Evolutionary conservation across 2,888 invertebrate species (phyloP).

Genomic region (Protula sp.): DNA sequence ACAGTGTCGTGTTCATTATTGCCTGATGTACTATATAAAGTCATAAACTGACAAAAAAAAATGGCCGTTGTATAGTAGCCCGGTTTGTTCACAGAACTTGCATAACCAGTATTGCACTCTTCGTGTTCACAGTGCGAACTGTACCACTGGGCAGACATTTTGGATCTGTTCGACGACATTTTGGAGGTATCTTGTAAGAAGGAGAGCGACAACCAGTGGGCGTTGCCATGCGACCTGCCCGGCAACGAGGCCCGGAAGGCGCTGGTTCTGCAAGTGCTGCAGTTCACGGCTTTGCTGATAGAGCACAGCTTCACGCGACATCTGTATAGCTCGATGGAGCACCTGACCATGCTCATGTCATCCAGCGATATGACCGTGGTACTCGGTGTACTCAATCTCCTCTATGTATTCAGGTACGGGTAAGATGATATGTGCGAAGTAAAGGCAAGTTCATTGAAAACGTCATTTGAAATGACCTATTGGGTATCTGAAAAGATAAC

Average conservation of each 20-base stretch:
- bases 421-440: too few species aligned
- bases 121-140: slow-evolving; percentile 63
- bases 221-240: slow-evolving; percentile 68
- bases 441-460: too few species aligned
- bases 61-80: too few species aligned
- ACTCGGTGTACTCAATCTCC: slow-evolving; percentile 74
- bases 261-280: slow-evolving; percentile 69
- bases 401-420: slow-evolving; percentile 71
- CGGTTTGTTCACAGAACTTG: too few species aligned
- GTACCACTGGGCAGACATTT: slow-evolving; percentile 78
- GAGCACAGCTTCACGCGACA: slow-evolving; percentile 83
- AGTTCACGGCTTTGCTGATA: slow-evolving; percentile 76
- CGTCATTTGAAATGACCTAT: too few species aligned
- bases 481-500: too few species aligned
- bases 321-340: slow-evolving; percentile 82
- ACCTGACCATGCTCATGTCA: slow-evolving; percentile 69
- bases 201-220: slow-evolving; percentile 63
- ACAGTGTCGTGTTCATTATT: too few species aligned
- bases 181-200: slow-evolving; percentile 69
- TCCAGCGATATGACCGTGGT: slow-evolving; percentile 79
- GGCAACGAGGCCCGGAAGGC: slow-evolving; percentile 61
- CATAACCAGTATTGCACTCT: too few species aligned
- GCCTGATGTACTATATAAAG: too few species aligned
- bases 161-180: slow-evolving; percentile 66
- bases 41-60: too few species aligned